Percentiles rank a stretch among this genome's conserved stretches.
These are phyloP conservation scores for Apaloderma vittatum DNA, from an alignment of 2,113 vertebrate species.

Conservation along the genomic window DNA sequence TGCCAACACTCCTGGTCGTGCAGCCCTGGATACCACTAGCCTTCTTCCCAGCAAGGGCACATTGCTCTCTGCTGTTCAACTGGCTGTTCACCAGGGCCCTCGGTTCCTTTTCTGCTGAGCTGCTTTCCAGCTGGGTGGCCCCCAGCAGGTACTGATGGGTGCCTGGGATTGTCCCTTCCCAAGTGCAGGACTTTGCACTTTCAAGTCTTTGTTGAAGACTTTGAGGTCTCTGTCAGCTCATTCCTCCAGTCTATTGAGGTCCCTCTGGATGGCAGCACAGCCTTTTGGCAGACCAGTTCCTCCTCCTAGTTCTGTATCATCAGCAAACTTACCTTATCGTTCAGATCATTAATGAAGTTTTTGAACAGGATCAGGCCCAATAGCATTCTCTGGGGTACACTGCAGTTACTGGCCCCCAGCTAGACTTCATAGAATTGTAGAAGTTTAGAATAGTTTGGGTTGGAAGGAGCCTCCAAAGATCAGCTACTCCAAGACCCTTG, in stretches of 20 bases:
- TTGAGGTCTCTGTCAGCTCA: not conserved
- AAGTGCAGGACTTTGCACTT: not conserved
- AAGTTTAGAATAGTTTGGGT: not conserved
- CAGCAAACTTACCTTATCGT: not conserved
- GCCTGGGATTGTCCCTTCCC: not conserved
- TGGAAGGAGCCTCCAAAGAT: not conserved
- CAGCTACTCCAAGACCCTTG: not conserved
- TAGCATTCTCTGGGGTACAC: not conserved
- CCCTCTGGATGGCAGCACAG: not conserved
- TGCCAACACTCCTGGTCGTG: not conserved
- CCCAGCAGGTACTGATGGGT: not conserved
- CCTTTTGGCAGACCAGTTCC: not conserved
- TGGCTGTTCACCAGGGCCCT: not conserved
- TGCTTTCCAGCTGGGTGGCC: not conserved
- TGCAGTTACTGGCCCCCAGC: fast-evolving
- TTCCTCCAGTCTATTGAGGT: not conserved
- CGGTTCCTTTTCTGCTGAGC: not conserved
- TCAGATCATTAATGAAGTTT: not conserved
- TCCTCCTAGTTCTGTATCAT: not conserved
- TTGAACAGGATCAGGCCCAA: not conserved
- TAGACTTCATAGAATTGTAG: not conserved
- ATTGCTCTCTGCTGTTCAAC: not conserved
- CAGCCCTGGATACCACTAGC: not conserved
- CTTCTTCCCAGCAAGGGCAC: not conserved
- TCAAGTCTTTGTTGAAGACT: not conserved